A percentile compares a stretch with the other conserved stretches of the same genome.
Evolutionary conservation across 1,140 invertebrate genomes (phyloP).

Genomic region (Calephelis nemesis): DNA sequence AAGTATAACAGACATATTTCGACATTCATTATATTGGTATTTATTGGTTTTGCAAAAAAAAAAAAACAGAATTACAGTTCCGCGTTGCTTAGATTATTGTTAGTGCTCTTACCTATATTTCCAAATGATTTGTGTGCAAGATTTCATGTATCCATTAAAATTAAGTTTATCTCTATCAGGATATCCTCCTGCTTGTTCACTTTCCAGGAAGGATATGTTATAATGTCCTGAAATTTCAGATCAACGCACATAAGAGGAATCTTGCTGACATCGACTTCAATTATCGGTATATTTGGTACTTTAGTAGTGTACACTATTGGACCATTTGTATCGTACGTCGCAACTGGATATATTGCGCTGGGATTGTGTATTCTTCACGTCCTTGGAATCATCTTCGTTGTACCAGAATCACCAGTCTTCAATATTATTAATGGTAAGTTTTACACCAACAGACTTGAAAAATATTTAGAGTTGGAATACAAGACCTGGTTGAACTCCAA

Average conservation of each 20-base stretch:
- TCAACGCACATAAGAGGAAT: constrained; percentile 55
- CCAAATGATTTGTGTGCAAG: too few relatives aligned
- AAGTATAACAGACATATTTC: too few relatives aligned
- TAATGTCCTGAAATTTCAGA: constrained; percentile 31
- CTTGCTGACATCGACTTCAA: constrained; percentile 46
- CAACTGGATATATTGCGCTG: constrained; percentile 45
- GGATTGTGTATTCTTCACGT: constrained; percentile 39
- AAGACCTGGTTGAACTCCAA: too few relatives aligned
- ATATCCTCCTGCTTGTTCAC: too few relatives aligned
- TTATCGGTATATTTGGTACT: constrained; percentile 48
- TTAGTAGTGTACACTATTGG: constrained; percentile 44
- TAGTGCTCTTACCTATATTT: too few relatives aligned
- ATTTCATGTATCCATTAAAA: too few relatives aligned
- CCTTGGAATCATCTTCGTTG: constrained; percentile 34
- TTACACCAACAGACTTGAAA: background rate
- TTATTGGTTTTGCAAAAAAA: too few relatives aligned
- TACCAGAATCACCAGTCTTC: constrained; percentile 52
- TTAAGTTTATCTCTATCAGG: too few relatives aligned
- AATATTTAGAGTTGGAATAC: background rate
- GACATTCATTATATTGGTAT: too few relatives aligned
- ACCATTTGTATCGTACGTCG: constrained; percentile 43
- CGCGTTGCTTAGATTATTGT: too few relatives aligned
- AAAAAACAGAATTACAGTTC: too few relatives aligned
- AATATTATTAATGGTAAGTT: constrained; percentile 47
- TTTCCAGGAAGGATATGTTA: background rate